Evolutionary conservation across 2,797 vertebrate genomes (phyloP), one percentile per base, ranked within the genome.

Genomic region (Hippopotamyrus pictus): DNA sequence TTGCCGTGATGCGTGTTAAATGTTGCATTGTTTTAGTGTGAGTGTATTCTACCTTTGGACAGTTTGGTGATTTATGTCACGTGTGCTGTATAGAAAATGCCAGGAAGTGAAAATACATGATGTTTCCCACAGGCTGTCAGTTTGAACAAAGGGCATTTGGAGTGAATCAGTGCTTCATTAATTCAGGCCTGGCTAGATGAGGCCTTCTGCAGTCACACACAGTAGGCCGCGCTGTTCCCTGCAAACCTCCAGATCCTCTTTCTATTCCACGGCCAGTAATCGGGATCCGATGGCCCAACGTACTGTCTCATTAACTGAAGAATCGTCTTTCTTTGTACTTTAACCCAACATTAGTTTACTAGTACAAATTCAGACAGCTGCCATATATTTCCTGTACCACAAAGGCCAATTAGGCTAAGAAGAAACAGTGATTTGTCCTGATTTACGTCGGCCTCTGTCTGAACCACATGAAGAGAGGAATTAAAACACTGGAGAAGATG

Each of bases 351-450:
- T 69, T 92, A 84, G 89, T 91, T 92, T 85, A 90, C 89, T 14
- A 88, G 90, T 46, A 88, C 84, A 87, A n/a, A 87, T 89, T 73
- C 88, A 83, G 90, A 89, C 91, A 89, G 91, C 91, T 92, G 92
- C 90, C 93, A 90, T 19, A 88, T 84, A 90, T 88, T 82, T 91
- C 89, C 88, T 89, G 48, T 59, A 89, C 90, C 90, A 90, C 88
- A 92, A 90, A 91, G 88, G 89, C 89, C 92, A 92, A 90, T 92
- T 92, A 92, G 88, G 46, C 57, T 91, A 92, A 93, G 90, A 88
- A 92, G 91, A 91, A 92, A 90, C 93, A 93, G 92, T 19, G 76
- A 91, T 90, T 92, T 86, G 84, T 90, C 90, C 62, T 91, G 79
- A 87, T 69, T 76, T 90, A 90, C 90, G 91, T 90, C 53, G 91